These are phyloP conservation scores for Bufotes viridis DNA, from an alignment of 2,797 vertebrate species.

Conservation along the genomic window DNA sequence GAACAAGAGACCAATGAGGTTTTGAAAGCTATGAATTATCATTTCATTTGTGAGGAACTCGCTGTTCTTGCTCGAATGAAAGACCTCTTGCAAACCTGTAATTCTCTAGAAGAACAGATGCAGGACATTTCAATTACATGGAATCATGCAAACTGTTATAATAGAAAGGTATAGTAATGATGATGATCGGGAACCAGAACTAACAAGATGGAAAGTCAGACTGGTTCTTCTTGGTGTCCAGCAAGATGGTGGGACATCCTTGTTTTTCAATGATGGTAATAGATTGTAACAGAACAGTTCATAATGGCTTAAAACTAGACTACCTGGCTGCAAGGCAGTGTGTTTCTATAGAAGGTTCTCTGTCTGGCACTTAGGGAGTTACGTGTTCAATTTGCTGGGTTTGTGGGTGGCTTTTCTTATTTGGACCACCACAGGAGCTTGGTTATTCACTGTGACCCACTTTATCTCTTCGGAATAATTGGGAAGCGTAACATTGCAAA, in stretches of 20 bases:
- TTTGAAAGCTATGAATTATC: conserved; percentile 46
- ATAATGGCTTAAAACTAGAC: background rate
- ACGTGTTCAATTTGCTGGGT: conserved; percentile 8
- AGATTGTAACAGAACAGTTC: background rate
- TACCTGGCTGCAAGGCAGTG: background rate
- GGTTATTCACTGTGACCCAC: conserved; percentile 57
- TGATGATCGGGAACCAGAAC: background rate
- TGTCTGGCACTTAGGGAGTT: conserved; percentile 38
- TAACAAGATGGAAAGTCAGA: background rate
- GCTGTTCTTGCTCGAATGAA: conserved; percentile 26
- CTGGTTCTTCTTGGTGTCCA: too few species aligned
- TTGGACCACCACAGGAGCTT: conserved; percentile 51
- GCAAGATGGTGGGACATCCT: background rate
- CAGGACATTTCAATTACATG: conserved; percentile 28
- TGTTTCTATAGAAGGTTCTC: background rate
- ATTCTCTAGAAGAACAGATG: conserved; percentile 41
- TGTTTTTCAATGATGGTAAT: background rate
- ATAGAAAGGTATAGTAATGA: background rate
- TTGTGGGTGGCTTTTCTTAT: conserved; percentile 43
- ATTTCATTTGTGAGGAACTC: conserved; percentile 46
- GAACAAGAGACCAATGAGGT: conserved; percentile 20
- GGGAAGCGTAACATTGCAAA: conserved; percentile 45
- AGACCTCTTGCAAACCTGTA: conserved; percentile 37
- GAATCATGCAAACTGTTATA: conserved; percentile 26
- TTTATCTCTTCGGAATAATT: conserved; percentile 57